These are phyloP conservation scores for Epinephelus awoara DNA, from an alignment of 2,797 vertebrate species.

Conservation along the genomic window DNA sequence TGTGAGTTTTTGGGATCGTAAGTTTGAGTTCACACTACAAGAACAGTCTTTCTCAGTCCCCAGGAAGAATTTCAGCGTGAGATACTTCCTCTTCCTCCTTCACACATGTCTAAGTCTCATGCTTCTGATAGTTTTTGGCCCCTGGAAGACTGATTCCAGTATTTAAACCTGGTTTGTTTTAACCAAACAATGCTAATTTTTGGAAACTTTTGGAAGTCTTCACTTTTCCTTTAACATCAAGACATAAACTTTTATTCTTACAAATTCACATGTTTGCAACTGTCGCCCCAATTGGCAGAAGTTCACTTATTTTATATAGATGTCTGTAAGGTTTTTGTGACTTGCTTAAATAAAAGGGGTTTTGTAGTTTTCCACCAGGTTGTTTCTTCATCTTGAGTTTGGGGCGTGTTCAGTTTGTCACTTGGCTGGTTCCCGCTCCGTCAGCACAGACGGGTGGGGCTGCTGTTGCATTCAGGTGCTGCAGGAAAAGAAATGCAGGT, in stretches of 20 bases:
- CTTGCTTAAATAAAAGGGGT: neutral
- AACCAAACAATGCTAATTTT: too few species aligned
- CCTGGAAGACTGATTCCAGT: too few species aligned
- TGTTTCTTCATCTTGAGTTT: neutral
- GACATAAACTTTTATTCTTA: neutral
- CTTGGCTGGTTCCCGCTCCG: slow-evolving; percentile 15
- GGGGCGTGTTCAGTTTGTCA: neutral
- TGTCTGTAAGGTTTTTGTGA: too few species aligned
- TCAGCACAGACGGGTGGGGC: slow-evolving; percentile 17
- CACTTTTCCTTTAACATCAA: neutral
- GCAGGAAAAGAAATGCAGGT: neutral
- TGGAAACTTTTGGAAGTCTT: too few species aligned
- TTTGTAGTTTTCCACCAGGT: too few species aligned
- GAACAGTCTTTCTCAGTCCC: too few species aligned
- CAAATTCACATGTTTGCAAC: neutral
- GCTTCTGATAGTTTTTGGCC: too few species aligned
- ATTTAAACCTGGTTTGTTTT: neutral
- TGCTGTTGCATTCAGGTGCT: slow-evolving; percentile 3
- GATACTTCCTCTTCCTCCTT: slow-evolving; percentile 5
- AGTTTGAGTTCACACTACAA: too few species aligned
- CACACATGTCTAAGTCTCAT: too few species aligned
- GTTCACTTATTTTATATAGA: neutral
- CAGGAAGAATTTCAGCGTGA: neutral
- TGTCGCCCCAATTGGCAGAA: neutral
- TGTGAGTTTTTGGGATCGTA: too few species aligned